Base-by-base conservation (phyloP, 2,113 vertebrate species). In the Callocephalon fimbriatum region DNA sequence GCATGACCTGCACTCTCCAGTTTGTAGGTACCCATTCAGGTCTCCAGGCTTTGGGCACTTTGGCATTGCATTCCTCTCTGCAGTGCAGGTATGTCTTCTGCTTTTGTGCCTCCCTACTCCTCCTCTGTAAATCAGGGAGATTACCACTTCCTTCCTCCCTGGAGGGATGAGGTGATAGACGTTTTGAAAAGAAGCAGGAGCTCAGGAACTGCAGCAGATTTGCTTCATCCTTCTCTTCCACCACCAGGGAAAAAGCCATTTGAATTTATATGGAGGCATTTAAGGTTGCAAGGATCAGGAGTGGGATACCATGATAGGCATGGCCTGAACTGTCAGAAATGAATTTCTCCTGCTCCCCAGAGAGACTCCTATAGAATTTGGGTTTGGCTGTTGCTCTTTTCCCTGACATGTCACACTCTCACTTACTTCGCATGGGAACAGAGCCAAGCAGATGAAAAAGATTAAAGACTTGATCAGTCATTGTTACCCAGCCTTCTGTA, bases 391-490 rank as follows among this genome's bases (percentile, higher is more conserved):
- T 25, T 77, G 75, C 70, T 82, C 26, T 61, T 67, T 62, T 22
- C 70, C 37, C 75, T 38, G 81, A 72, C 37, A 15, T 22, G n/a
- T 26, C 35, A 2, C 12, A 37, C 48, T 72, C 47, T 42, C 45
- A 6, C 58, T 27, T 38, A 58, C 66, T 83, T 85, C 58, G 88
- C 65, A 47, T 51, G 44, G 83, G 75, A 93, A 77, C 59, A 20
- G 71, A 51, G 84, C 70, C 84, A 63, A 48, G 80, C 26, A 63
- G 79, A 77, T 82, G 79, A 48, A 15, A 53, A 77, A 68, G 75
- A 72, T 88, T 45, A 91, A n/a, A 45, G 70, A n/a, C 40, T 5
- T 29, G 7, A 44, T 72, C 54, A 59, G 40, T 19, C 65, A 31
- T 29, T 51, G 47, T 29, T 68, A 45, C 80, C 77, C 53, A 77